Evolutionary conservation across 2,113 vertebrate genomes (phyloP).

Genomic region (Mohoua ochrocephala): DNA sequence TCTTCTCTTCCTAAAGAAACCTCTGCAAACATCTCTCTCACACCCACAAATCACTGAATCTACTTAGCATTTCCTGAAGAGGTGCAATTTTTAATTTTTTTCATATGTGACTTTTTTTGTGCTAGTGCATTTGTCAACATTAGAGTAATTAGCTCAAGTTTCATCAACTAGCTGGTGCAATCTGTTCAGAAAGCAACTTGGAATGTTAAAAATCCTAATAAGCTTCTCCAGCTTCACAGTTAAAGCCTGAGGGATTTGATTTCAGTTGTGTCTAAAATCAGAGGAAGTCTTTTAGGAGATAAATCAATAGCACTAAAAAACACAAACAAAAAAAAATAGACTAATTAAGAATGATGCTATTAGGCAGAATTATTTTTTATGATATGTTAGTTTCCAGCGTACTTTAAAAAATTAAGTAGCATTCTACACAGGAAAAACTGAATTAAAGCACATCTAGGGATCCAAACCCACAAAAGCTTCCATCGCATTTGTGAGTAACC

Average conservation of each 20-base stretch:
- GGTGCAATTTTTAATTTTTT: constrained; percentile 54
- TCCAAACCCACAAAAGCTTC: not conserved
- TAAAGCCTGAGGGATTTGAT: constrained; percentile 35
- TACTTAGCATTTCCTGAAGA: constrained; percentile 68
- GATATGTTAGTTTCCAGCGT: not conserved
- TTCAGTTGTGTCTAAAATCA: constrained; percentile 23
- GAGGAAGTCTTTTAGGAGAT: not conserved
- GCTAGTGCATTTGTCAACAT: constrained; percentile 75
- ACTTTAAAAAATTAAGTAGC: not conserved
- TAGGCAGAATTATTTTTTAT: not conserved
- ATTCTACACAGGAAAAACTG: not conserved
- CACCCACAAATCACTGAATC: constrained; percentile 59
- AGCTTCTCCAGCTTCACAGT: constrained; percentile 29
- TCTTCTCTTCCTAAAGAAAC: not conserved
- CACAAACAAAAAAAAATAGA: not conserved
- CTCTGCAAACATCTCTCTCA: constrained; percentile 42
- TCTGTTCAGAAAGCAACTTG: constrained; percentile 74
- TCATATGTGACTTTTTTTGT: constrained; percentile 61
- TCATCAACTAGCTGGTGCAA: constrained; percentile 75
- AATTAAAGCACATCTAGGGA: not conserved
- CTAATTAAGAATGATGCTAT: not conserved
- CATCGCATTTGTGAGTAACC: not conserved
- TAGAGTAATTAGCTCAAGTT: constrained; percentile 79
- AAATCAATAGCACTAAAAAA: not conserved
- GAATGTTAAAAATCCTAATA: constrained; percentile 70